phyloP scores from a whole-genome alignment of 2,113 vertebrate genomes.

The Cheirogaleus medius region DNA sequence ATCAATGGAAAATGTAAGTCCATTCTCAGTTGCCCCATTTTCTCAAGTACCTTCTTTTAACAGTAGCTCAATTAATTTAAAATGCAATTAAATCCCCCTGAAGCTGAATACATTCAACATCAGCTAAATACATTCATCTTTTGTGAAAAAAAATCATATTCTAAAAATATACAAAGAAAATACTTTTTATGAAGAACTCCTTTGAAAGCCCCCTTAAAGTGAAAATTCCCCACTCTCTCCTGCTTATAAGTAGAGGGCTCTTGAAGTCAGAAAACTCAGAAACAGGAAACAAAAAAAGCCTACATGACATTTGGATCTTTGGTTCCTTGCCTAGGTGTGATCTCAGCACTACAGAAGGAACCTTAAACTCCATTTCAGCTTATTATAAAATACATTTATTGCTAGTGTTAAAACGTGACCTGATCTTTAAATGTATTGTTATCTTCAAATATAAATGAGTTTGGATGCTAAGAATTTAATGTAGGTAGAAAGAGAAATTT shows the following conservation, averaged over 20 bases:
- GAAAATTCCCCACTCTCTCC: background rate
- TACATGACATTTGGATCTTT: background rate
- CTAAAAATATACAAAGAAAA: background rate
- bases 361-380: background rate
- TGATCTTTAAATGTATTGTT: background rate
- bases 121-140: background rate
- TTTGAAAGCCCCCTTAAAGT: background rate
- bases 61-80: background rate
- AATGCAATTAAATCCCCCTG: background rate
- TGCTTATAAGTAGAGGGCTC: background rate
- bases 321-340: background rate
- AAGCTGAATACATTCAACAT: background rate
- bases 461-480: background rate
- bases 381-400: background rate
- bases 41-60: background rate
- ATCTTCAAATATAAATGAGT: constrained; percentile 10
- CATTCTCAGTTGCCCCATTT: background rate
- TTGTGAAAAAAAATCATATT: background rate
- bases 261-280: background rate
- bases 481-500: background rate
- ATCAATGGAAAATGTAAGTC: background rate
- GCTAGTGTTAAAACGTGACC: background rate
- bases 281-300: background rate
- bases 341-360: background rate
- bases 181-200: background rate